A percentile compares a stretch with the other conserved stretches of the same genome.
Evolutionary conservation across 2,888 invertebrate species (phyloP).

Genomic region (Dryobota labecula): DNA sequence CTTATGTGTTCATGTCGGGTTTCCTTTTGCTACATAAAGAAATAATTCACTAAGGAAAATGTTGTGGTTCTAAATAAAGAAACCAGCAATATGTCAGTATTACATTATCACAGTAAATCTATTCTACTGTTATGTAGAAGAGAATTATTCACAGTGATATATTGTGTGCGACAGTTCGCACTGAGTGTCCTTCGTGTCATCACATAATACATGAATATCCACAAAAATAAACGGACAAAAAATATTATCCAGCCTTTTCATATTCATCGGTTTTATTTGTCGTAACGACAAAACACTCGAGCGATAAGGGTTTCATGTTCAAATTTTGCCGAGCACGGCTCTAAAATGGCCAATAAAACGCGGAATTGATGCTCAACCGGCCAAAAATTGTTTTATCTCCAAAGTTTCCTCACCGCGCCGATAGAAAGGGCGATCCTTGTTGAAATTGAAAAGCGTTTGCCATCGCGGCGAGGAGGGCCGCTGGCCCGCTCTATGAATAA

Average conservation of each 20-base stretch:
- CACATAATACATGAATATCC: conserved; percentile 54
- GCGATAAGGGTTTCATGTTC: conserved; percentile 67
- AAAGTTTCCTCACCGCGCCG: conserved; percentile 75
- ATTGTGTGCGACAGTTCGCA: conserved; percentile 40
- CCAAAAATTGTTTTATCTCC: conserved; percentile 81
- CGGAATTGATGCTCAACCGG: conserved; percentile 73
- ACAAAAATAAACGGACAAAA: conserved; percentile 57
- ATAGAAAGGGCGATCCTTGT: conserved; percentile 78
- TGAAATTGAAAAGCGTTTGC: conserved; percentile 83
- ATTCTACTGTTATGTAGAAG: conserved; percentile 37
- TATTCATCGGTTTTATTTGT: conserved; percentile 68
- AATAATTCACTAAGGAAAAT: conserved; percentile 16
- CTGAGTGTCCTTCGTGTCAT: conserved; percentile 50
- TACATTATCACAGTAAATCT: conserved; percentile 44
- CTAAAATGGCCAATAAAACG: conserved; percentile 72
- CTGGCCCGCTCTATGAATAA: conserved; percentile 81
- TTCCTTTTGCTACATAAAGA: conserved; percentile 27
- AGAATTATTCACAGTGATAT: conserved; percentile 48
- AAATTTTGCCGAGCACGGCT: conserved; percentile 66
- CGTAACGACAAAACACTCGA: conserved; percentile 68
- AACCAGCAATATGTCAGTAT: conserved; percentile 40
- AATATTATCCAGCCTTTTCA: conserved; percentile 60
- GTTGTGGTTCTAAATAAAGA: conserved; percentile 34
- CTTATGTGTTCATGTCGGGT: conserved; percentile 27
- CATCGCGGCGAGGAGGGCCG: conserved; percentile 65